Percentiles rank a stretch among this genome's conserved stretches.
Conservation (phyloP, 2,113 vertebrate genomes). For the Beaufortia kweichowensis region DNA sequence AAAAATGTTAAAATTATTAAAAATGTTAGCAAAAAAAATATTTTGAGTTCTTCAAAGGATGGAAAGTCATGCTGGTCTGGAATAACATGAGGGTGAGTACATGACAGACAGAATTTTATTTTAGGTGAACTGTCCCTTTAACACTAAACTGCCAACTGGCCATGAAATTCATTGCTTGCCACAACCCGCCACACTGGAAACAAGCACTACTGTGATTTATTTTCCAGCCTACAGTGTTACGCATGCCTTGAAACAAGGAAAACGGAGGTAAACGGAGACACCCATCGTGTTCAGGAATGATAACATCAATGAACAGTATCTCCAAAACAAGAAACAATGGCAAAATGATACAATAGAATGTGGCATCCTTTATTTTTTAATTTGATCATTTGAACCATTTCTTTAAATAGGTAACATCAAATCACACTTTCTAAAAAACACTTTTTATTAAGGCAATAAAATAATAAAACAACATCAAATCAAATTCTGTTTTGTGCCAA, state of each 20-base stretch:
- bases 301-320: slow-evolving; percentile 47
- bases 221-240: slow-evolving; percentile 45
- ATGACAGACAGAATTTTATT: too few relatives aligned
- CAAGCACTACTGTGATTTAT: slow-evolving; percentile 40
- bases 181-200: slow-evolving; percentile 43
- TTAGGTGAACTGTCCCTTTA: background rate
- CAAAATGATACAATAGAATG: slow-evolving; percentile 23
- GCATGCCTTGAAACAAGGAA: slow-evolving; percentile 50
- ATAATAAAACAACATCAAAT: slow-evolving; percentile 33
- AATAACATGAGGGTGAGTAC: too few relatives aligned
- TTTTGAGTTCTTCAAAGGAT: too few relatives aligned
- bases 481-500: slow-evolving; percentile 32
- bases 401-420: background rate
- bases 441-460: slow-evolving; percentile 39
- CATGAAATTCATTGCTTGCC: slow-evolving; percentile 27
- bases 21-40: too few relatives aligned
- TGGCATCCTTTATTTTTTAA: background rate
- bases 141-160: slow-evolving; percentile 21
- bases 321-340: slow-evolving; percentile 18
- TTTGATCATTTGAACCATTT: too few relatives aligned
- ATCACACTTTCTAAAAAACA: background rate
- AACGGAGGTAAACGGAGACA: slow-evolving; percentile 32
- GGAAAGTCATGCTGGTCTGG: too few relatives aligned
- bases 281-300: slow-evolving; percentile 45
- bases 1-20: too few relatives aligned